These are phyloP conservation scores for Matsumyia berberina DNA, from an alignment of 2,888 invertebrate species.

Conservation along the genomic window DNA sequence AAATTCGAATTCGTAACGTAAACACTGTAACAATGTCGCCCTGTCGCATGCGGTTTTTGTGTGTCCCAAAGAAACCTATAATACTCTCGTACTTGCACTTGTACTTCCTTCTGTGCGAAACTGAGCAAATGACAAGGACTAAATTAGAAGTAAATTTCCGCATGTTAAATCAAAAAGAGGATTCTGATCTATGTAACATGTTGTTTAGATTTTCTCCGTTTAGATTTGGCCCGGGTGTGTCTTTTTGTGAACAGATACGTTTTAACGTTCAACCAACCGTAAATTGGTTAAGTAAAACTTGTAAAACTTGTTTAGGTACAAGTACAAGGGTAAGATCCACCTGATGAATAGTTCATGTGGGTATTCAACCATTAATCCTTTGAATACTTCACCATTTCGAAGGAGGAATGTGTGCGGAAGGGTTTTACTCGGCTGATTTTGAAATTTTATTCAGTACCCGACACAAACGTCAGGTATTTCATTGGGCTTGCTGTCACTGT, in stretches of 20 bases:
- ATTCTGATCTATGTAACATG: conserved; percentile 68
- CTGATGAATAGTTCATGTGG: conserved; percentile 24
- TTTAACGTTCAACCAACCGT: conserved; percentile 42
- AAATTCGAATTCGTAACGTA: conserved; percentile 70
- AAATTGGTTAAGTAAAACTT: conserved; percentile 49
- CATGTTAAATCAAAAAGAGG: conserved; percentile 71
- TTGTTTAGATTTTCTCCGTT: conserved; percentile 51
- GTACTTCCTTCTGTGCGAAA: conserved; percentile 32
- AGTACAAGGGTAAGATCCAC: conserved; percentile 7
- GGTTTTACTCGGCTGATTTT: neutral
- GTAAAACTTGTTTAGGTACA: conserved; percentile 6
- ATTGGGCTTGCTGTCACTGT: too few species aligned
- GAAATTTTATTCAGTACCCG: neutral
- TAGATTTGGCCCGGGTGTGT: conserved; percentile 15
- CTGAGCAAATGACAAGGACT: conserved; percentile 65
- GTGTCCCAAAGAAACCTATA: conserved; percentile 45
- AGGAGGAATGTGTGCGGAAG: neutral
- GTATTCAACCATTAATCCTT: neutral
- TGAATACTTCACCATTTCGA: too few species aligned
- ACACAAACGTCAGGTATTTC: neutral
- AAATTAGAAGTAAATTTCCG: conserved; percentile 75
- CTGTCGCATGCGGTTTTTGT: conserved; percentile 64
- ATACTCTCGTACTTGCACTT: conserved; percentile 20
- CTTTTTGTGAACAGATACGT: conserved; percentile 18
- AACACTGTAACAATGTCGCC: conserved; percentile 68